Evolutionary conservation across 2,888 invertebrate genomes (phyloP), one percentile per base, ranked within the genome.

Genomic region (Cremastinae sp.): DNA sequence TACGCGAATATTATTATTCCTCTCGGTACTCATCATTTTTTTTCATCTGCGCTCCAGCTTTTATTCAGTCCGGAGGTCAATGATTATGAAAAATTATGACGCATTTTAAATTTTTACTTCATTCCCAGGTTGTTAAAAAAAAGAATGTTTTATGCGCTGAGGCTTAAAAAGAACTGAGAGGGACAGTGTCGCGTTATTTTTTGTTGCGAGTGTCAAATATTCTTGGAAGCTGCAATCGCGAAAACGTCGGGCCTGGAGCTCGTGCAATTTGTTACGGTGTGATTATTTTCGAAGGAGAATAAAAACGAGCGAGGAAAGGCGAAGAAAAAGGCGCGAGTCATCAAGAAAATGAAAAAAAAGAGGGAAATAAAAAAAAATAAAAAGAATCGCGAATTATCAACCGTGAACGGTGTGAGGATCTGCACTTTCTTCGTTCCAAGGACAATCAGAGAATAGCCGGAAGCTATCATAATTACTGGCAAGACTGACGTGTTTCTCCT

Each of bases 401-500:
- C 68, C 45, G 28, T 18, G 56, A 20, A 43, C 14, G 37, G 49
- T 28, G 16, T 35, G 43, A 58, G 28, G 28, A 70, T 72, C n/a
- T n/a, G 55, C 45, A 56, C 37, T 16, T 20, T 20, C 53, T 56
- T 16, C 45, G 47, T 55, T 58, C 16, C 51, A 41, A 73, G 69
- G 69, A 76, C 73, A 76, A 76, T 76, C 76, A 59, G 47, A 61
- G 22, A 45, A 69, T 20, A 81, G 79, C 79, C 75, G 62, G 79
- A 74, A 79, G 78, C 75, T 78, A 75, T 78, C 83, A 83, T 86
- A 85, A 85, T 85, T 84, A 84, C 83, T 82, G 75, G 75, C 58
- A 56, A 70, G 16, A n/a, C 65, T 51, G 22, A 56, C 18, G 20
- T 28, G 35, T 45, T 22, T 35, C n/a, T 9, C 39, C 35, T 37